phyloP scores from a whole-genome alignment of 2,888 invertebrate genomes.

The Baronia brevicornis region DNA sequence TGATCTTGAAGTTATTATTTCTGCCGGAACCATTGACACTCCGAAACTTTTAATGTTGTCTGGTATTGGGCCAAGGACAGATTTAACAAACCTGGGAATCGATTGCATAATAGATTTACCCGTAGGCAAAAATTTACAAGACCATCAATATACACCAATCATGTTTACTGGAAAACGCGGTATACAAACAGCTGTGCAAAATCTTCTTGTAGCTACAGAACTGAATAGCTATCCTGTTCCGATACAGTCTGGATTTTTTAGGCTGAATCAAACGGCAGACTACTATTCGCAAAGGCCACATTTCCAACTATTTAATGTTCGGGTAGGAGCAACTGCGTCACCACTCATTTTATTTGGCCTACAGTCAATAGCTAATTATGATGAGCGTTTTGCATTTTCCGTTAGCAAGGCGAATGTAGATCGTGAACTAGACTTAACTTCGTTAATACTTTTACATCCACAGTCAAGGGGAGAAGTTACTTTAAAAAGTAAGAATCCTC shows the following conservation, averaged over 20 bases:
- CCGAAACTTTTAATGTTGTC: slow-evolving; percentile 58
- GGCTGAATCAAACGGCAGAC: slow-evolving; percentile 23
- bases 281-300: slow-evolving; percentile 31
- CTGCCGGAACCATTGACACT: slow-evolving; percentile 51
- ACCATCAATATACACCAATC: slow-evolving; percentile 41
- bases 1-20: slow-evolving; percentile 47
- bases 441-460: slow-evolving; percentile 43
- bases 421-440: slow-evolving; percentile 36
- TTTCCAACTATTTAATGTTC: slow-evolving; percentile 49
- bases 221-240: slow-evolving; percentile 37
- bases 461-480: slow-evolving; percentile 47
- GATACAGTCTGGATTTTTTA: slow-evolving; percentile 41
- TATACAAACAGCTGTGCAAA: slow-evolving; percentile 25
- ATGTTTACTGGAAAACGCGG: slow-evolving; percentile 40
- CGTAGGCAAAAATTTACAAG: slow-evolving; percentile 55
- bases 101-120: slow-evolving; percentile 43
- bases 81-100: slow-evolving; percentile 37
- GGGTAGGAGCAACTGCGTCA: slow-evolving; percentile 43
- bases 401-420: slow-evolving; percentile 35
- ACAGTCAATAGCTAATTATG: slow-evolving; percentile 28
- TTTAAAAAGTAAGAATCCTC: slow-evolving; percentile 41
- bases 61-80: slow-evolving; percentile 48
- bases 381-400: slow-evolving; percentile 33
- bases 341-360: slow-evolving; percentile 34
- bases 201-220: slow-evolving; percentile 24